Percentiles rank a stretch among this genome's conserved stretches.
phyloP scores from a whole-genome alignment of 2,888 invertebrate genomes.

The Dilophus febrilis region DNA sequence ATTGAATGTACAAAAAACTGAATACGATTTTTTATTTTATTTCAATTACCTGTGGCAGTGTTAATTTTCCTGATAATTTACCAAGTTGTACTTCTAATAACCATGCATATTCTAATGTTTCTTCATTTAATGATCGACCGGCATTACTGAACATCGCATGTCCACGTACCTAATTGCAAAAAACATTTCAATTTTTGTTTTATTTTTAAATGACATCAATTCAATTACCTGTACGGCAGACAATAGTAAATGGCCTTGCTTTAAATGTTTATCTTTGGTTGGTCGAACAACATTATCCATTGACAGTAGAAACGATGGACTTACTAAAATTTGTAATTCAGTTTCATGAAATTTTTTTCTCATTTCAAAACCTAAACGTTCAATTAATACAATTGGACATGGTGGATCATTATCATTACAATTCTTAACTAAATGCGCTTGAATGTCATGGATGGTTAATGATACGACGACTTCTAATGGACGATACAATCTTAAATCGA shows the following conservation, averaged over 20 bases:
- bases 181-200: background rate
- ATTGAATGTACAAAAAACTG: background rate
- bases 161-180: constrained; percentile 63
- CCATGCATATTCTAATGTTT: constrained; percentile 96
- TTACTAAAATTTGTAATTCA: constrained; percentile 71
- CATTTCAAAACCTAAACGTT: constrained; percentile 94
- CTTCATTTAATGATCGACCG: constrained; percentile 75
- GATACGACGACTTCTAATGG: constrained; percentile 85
- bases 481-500: constrained; percentile 76
- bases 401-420: constrained; percentile 81
- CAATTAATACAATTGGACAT: constrained; percentile 75
- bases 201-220: background rate
- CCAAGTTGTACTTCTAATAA: constrained; percentile 87
- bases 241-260: constrained; percentile 70
- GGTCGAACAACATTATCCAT: constrained; percentile 55
- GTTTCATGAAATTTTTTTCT: constrained; percentile 86
- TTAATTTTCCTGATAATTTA: constrained; percentile 79
- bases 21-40: background rate
- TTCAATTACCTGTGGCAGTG: constrained; percentile 50
- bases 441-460: constrained; percentile 86
- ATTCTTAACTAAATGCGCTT: constrained; percentile 80
- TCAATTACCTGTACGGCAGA: constrained; percentile 58
- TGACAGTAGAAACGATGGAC: constrained; percentile 71
- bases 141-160: constrained; percentile 94
- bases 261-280: constrained; percentile 51